phyloP scores from a whole-genome alignment of 2,113 vertebrate species.

The Hyaena hyaena region DNA sequence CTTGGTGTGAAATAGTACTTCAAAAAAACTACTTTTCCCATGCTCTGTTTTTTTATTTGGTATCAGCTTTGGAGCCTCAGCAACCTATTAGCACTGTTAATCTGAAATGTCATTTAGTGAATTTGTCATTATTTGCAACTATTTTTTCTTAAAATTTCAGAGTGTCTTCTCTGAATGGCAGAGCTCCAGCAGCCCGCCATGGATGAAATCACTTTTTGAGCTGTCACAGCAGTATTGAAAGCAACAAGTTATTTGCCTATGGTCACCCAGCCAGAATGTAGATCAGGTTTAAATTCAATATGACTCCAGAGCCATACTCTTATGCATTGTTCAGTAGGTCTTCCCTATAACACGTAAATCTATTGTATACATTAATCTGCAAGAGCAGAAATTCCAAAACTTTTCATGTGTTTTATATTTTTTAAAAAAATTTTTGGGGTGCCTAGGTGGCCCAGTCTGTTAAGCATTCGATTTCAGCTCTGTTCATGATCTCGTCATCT shows the following conservation, averaged over 20 bases:
- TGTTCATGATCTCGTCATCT: no score
- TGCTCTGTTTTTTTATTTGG: not conserved
- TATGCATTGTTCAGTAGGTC: not conserved
- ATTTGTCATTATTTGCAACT: slow-evolving; percentile 34
- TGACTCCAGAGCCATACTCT: not conserved
- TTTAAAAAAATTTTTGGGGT: not conserved
- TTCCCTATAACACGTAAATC: not conserved
- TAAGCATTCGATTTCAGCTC: no score
- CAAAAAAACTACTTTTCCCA: not conserved
- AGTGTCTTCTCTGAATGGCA: not conserved
- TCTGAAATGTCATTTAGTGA: not conserved
- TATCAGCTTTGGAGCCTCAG: not conserved
- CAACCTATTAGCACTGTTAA: not conserved
- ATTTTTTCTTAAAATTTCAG: slow-evolving; percentile 11
- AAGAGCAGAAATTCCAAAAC: slow-evolving; percentile 16
- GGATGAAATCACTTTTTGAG: not conserved
- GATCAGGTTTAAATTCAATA: slow-evolving; percentile 3
- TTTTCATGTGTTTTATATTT: not conserved
- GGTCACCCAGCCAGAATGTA: not conserved
- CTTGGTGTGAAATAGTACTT: not conserved
- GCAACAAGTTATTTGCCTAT: not conserved
- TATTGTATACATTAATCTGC: not conserved
- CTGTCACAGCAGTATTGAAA: not conserved
- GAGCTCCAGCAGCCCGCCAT: not conserved
- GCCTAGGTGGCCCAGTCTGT: no score